Conservation (phyloP, 2,888 invertebrate species). For the Acanthosepion pharaonis region DNA sequence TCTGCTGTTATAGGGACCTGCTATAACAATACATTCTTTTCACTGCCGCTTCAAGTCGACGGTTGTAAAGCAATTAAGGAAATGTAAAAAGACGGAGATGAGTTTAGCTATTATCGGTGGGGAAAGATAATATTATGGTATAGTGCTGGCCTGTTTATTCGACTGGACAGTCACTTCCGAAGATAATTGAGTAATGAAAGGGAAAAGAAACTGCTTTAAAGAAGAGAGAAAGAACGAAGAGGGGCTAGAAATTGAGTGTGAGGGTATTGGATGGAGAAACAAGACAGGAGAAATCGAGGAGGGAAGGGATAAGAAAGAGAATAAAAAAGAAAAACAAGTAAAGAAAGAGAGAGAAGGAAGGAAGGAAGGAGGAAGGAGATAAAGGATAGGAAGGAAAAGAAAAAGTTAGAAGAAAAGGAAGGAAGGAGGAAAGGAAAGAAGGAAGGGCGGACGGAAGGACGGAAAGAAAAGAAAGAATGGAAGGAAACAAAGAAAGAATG, state of each 20-base stretch:
- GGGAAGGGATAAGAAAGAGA: not conserved
- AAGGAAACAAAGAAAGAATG: no score
- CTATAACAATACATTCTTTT: not conserved
- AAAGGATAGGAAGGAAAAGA: no score
- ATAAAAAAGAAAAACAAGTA: not conserved
- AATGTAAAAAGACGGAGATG: not conserved
- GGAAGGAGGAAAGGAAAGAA: no score
- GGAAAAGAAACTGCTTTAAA: not conserved
- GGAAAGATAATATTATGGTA: not conserved
- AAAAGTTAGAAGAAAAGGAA: no score
- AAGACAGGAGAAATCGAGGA: not conserved
- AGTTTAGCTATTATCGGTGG: not conserved
- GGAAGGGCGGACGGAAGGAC: no score
- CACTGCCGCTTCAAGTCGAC: not conserved
- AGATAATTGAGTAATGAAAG: not conserved
- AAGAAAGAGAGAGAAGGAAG: no score
- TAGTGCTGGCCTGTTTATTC: not conserved
- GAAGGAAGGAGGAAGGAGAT: no score
- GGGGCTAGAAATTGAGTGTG: not conserved
- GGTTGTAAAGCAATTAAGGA: not conserved
- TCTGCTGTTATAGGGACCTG: not conserved
- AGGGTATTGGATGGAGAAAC: not conserved
- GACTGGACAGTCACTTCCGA: not conserved
- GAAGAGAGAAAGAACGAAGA: not conserved
- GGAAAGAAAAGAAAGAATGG: no score